Conservation (phyloP, 2,888 invertebrate genomes). For the Pollenia angustigena region DNA sequence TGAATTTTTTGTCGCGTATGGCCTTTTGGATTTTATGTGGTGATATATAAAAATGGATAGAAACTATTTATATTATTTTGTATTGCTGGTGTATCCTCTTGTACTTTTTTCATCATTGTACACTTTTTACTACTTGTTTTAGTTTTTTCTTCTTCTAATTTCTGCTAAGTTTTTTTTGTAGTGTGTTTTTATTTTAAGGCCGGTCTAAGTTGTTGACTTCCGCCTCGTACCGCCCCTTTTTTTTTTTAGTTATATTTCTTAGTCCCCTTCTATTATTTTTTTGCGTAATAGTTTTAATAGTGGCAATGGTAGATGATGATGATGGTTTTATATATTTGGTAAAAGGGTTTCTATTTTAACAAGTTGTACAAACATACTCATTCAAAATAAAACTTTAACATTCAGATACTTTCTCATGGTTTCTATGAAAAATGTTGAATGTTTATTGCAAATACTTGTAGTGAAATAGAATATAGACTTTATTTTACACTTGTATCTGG, state of each 20-base stretch:
- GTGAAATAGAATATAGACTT: not conserved
- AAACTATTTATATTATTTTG: not conserved
- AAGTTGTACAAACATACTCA: constrained; percentile 20
- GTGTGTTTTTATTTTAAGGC: constrained; percentile 43
- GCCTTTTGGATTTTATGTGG: too few species aligned
- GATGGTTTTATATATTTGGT: constrained; percentile 15
- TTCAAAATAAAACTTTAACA: not conserved
- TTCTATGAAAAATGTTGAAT: constrained; percentile 1
- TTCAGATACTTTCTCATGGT: not conserved
- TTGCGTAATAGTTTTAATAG: constrained; percentile 4
- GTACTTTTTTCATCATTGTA: constrained; percentile 46
- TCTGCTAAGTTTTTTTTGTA: constrained; percentile 21
- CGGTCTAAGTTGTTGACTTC: constrained; percentile 55
- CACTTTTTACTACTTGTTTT: constrained; percentile 19
- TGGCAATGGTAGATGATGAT: not conserved
- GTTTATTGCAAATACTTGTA: constrained; percentile 1
- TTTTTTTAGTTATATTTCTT: not conserved
- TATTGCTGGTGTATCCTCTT: constrained; percentile 17
- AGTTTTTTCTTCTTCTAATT: not conserved
- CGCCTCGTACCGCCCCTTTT: constrained; percentile 22
- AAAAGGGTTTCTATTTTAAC: constrained; percentile 44
- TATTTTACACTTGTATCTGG: constrained; percentile 14
- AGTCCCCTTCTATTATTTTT: not conserved
- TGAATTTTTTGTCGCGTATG: too few species aligned
- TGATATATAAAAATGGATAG: too few species aligned